These are phyloP conservation scores for Phenacoccus solenopsis DNA, from an alignment of 1,140 invertebrate species.

Conservation along the genomic window DNA sequence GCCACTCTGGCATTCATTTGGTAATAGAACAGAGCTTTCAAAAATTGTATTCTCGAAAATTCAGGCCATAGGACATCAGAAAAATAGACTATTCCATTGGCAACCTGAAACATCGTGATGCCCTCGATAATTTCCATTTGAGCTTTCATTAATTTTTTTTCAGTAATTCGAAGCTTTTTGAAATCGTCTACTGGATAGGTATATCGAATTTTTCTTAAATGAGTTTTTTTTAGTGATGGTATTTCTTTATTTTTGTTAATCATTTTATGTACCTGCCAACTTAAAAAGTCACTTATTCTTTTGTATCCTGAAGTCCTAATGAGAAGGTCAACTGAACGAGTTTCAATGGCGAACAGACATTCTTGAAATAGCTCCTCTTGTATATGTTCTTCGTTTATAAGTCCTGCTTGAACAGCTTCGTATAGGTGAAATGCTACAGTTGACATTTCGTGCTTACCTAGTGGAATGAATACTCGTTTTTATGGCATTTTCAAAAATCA, in stretches of 20 bases:
- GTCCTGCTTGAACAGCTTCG: background rate
- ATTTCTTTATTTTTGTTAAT: background rate
- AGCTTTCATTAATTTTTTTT: too few relatives aligned
- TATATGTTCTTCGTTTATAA: background rate
- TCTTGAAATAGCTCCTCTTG: background rate
- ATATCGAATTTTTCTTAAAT: too few relatives aligned
- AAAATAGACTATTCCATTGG: background rate
- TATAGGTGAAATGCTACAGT: background rate
- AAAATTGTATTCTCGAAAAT: background rate
- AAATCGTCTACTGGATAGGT: too few relatives aligned
- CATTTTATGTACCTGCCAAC: background rate
- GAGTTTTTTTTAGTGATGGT: too few relatives aligned
- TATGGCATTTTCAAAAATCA: too few relatives aligned
- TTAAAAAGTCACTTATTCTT: conserved; percentile 3
- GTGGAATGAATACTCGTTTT: too few relatives aligned
- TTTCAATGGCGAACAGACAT: background rate
- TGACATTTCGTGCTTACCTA: conserved; percentile 7
- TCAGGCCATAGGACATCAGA: background rate
- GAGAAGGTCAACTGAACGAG: background rate
- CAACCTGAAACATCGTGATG: background rate
- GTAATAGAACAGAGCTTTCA: background rate
- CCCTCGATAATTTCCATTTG: too few relatives aligned
- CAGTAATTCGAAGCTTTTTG: too few relatives aligned
- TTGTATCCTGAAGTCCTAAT: background rate
- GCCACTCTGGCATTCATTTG: background rate